Evolutionary conservation across 2,113 vertebrate species (phyloP).

Genomic region (Rostratula benghalensis): DNA sequence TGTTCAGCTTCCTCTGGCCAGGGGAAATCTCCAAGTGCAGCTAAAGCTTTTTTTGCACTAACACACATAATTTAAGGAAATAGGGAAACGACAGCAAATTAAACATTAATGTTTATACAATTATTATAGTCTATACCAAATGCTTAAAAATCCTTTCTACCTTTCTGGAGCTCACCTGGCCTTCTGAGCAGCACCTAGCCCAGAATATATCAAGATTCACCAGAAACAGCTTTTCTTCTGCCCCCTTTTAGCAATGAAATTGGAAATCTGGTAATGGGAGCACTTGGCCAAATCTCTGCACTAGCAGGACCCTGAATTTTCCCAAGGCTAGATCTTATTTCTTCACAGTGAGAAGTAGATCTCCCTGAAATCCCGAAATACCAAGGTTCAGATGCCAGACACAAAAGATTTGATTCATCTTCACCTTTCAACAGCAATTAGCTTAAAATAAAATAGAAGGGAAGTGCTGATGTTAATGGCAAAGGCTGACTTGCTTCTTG

Average conservation of each 20-base stretch:
- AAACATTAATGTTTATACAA: not conserved
- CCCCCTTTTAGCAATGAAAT: not conserved
- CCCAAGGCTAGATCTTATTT: not conserved
- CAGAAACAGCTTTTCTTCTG: not conserved
- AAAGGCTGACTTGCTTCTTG: not conserved
- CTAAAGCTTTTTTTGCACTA: conserved; percentile 13
- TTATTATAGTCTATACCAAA: not conserved
- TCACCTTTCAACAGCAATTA: not conserved
- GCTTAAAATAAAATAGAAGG: not conserved
- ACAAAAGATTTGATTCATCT: accelerated
- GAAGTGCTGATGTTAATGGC: not conserved
- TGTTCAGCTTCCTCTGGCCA: not conserved
- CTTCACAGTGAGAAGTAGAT: not conserved
- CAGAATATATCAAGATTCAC: not conserved
- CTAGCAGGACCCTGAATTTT: not conserved
- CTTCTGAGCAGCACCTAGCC: not conserved
- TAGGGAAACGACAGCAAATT: not conserved
- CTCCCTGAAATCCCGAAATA: not conserved
- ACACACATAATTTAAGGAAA: conserved; percentile 7
- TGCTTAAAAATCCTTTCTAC: not conserved
- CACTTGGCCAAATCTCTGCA: not conserved
- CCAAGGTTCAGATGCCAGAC: not conserved
- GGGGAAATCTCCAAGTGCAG: conserved; percentile 32
- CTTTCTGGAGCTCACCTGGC: not conserved
- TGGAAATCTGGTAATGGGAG: not conserved